A percentile compares a stretch with the other conserved stretches of the same genome.
Evolutionary conservation across 2,888 invertebrate genomes (phyloP).

Genomic region (Leptopilina drosophilae): DNA sequence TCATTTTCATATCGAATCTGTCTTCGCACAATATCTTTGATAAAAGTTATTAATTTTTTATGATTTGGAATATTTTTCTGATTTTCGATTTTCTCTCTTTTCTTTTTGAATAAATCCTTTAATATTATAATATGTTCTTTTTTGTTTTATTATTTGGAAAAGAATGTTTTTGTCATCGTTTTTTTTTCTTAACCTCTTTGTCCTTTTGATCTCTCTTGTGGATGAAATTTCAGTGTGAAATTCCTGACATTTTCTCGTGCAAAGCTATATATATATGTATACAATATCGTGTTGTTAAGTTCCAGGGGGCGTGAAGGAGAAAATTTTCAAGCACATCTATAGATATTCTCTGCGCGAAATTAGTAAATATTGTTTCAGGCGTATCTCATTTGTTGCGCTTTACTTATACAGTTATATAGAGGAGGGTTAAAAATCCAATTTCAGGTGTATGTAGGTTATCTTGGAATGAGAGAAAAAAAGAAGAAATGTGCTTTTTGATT

Average conservation of each 20-base stretch:
- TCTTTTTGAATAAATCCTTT: too few species aligned
- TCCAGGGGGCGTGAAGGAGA: background rate
- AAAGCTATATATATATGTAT: background rate
- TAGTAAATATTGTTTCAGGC: constrained; percentile 26
- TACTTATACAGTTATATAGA: background rate
- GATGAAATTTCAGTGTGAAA: background rate
- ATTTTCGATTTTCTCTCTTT: too few species aligned
- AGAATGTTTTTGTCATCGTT: too few species aligned
- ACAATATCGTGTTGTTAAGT: background rate
- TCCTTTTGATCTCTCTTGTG: background rate
- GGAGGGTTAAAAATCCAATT: constrained; percentile 1
- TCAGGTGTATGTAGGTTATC: background rate
- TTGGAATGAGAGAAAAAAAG: background rate
- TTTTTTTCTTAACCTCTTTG: background rate
- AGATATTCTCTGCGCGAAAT: constrained; percentile 8
- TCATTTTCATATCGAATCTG: too few species aligned
- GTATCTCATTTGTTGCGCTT: background rate
- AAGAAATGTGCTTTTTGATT: background rate
- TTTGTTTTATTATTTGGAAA: too few species aligned
- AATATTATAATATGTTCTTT: too few species aligned
- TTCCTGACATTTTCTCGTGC: background rate
- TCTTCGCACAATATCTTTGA: too few species aligned
- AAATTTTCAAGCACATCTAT: background rate
- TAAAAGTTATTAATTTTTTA: too few species aligned
- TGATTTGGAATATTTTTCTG: too few species aligned